Evolutionary conservation across 2,113 vertebrate genomes (phyloP).

Genomic region (Gopherus flavomarginatus): DNA sequence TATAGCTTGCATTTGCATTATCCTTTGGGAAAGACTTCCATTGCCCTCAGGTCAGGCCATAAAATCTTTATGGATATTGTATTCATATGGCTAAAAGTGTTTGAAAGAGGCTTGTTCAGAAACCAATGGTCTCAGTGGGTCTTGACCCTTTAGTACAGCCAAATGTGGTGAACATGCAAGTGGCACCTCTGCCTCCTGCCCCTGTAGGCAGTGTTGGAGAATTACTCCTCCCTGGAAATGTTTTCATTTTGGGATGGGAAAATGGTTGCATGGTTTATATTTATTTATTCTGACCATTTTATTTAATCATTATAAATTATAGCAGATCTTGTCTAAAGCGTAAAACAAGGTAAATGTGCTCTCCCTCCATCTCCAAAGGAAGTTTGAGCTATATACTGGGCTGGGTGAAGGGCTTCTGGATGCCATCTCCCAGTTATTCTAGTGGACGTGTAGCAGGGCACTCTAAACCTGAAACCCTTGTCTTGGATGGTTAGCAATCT

Average conservation of each 20-base stretch:
- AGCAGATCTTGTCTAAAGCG: not conserved
- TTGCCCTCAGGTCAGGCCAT: not conserved
- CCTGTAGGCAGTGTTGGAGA: not conserved
- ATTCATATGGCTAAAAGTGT: not conserved
- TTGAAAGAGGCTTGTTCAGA: not conserved
- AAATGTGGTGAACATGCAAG: not conserved
- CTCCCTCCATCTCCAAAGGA: not conserved
- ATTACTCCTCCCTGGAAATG: not conserved
- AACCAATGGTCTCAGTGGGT: not conserved
- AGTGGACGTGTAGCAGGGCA: not conserved
- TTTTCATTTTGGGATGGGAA: not conserved
- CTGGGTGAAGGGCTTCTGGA: not conserved
- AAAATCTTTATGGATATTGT: not conserved
- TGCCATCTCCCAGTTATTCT: rapidly evolving
- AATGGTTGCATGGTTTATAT: not conserved
- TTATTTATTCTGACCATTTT: not conserved
- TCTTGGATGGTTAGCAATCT: not conserved
- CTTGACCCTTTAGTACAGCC: not conserved
- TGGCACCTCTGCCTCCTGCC: not conserved
- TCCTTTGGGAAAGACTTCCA: not conserved
- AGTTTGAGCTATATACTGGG: not conserved
- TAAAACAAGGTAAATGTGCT: not conserved
- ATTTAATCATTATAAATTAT: not conserved
- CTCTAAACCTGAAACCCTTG: not conserved
- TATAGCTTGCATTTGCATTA: not conserved